phyloP scores from a whole-genome alignment of 2,888 invertebrate species.

The Drosophila mulleri region DNA sequence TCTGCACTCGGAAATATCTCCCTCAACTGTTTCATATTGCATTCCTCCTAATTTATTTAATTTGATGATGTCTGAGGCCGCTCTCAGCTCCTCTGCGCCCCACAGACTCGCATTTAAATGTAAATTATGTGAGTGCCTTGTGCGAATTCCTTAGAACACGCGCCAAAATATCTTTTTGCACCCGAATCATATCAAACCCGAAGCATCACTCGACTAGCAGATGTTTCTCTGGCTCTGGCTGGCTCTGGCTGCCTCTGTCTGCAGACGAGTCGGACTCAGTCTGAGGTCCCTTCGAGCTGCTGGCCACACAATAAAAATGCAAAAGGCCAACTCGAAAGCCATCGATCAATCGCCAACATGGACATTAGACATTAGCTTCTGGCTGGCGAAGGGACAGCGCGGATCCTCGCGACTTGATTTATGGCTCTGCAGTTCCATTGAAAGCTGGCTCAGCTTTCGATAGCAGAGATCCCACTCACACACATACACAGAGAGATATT shows the following conservation, averaged over 20 bases:
- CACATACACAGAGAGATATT: conserved; percentile 16
- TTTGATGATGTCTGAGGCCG: not conserved
- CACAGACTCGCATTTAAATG: not conserved
- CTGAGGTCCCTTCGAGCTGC: not conserved
- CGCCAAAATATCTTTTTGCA: conserved; percentile 39
- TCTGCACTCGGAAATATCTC: not conserved
- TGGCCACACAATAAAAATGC: conserved; percentile 46
- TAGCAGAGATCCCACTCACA: not conserved
- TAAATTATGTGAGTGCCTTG: conserved; percentile 5
- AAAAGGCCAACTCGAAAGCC: conserved; percentile 28
- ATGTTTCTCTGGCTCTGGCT: conserved; percentile 2
- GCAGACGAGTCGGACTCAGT: not conserved
- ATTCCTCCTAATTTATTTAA: not conserved
- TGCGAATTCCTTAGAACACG: conserved; percentile 43
- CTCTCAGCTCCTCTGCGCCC: not conserved
- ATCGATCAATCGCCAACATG: conserved; percentile 49
- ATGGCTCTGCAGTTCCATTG: conserved; percentile 27
- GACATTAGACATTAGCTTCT: conserved; percentile 46
- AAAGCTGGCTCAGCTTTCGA: conserved; percentile 44
- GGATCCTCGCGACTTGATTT: conserved; percentile 65
- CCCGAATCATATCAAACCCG: conserved; percentile 21
- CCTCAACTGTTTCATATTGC: not conserved
- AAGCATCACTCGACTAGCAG: conserved; percentile 10
- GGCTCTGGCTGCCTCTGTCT: not conserved
- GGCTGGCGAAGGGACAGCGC: conserved; percentile 11